Conservation (phyloP, 37 sponge, comb jelly and placozoan genomes). For the Chondrosia reniformis region DNA sequence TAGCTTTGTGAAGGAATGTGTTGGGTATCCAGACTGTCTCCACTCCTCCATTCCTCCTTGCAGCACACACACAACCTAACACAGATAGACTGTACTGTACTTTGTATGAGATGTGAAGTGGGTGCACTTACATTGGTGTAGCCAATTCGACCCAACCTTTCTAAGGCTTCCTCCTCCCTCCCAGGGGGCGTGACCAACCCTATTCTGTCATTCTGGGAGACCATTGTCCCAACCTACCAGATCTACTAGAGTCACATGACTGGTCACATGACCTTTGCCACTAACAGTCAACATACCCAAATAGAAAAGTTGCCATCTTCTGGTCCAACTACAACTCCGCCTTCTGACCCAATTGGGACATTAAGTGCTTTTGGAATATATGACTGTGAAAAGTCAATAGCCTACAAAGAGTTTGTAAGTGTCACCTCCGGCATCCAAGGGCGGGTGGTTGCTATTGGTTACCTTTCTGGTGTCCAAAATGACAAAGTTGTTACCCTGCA, state of each 20-base stretch:
- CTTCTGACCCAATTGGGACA: constrained; percentile 63
- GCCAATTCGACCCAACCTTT: constrained; percentile 81
- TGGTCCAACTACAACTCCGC: constrained; percentile 65
- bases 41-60: constrained; percentile 55
- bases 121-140: constrained; percentile 47
- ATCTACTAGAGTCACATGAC: not conserved
- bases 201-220: constrained; percentile 16
- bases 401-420: not conserved
- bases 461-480: constrained; percentile 62
- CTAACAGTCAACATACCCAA: constrained; percentile 59
- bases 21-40: constrained; percentile 32
- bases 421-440: not conserved
- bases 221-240: constrained; percentile 68
- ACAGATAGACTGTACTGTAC: too few relatives aligned
- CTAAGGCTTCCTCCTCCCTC: constrained; percentile 65
- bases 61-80: constrained; percentile 50
- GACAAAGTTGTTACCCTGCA: constrained; percentile 5
- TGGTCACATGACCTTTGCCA: not conserved
- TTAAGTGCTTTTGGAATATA: constrained; percentile 60
- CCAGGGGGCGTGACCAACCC: constrained; percentile 43
- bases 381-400: not conserved
- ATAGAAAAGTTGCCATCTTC: constrained; percentile 91
- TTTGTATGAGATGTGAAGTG: too few relatives aligned
- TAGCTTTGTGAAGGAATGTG: constrained; percentile 16
- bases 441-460: too few relatives aligned